Conservation (phyloP, 1,140 invertebrate genomes). For the Anagrus nilaparvatae region DNA sequence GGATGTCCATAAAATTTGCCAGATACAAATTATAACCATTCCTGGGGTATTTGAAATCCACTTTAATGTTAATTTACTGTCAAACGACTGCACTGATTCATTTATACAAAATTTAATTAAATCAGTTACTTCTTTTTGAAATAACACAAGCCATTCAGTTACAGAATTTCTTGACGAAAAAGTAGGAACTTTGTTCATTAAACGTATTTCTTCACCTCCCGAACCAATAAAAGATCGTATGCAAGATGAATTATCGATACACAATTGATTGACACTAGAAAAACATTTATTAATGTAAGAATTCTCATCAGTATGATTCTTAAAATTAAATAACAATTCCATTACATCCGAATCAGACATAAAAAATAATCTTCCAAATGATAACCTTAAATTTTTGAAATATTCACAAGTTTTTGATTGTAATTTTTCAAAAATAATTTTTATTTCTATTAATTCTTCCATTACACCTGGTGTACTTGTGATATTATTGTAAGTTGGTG, state of each 20-base stretch:
- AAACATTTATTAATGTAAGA: slow-evolving; percentile 56
- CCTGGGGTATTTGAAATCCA: slow-evolving; percentile 22
- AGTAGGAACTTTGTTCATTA: slow-evolving; percentile 40
- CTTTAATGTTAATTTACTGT: slow-evolving; percentile 12
- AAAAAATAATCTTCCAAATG: slow-evolving; percentile 81
- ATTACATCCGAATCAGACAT: slow-evolving; percentile 77
- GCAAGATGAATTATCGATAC: slow-evolving; percentile 40
- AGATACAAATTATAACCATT: slow-evolving; percentile 51
- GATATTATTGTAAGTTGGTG: slow-evolving; percentile 45
- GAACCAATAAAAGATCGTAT: slow-evolving; percentile 49
- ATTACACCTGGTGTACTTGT: slow-evolving; percentile 41
- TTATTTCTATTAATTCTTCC: slow-evolving; percentile 42
- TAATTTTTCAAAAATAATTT: slow-evolving; percentile 43
- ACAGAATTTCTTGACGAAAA: slow-evolving; percentile 40
- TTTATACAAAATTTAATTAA: slow-evolving; percentile 16
- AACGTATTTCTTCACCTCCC: slow-evolving; percentile 46
- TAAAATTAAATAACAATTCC: slow-evolving; percentile 60
- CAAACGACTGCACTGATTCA: slow-evolving; percentile 6
- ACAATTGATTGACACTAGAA: slow-evolving; percentile 31
- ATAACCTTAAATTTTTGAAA: slow-evolving; percentile 60
- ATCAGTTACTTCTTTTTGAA: slow-evolving; percentile 24
- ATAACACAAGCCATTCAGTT: slow-evolving; percentile 54
- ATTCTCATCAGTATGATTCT: slow-evolving; percentile 30
- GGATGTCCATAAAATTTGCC: slow-evolving; percentile 54
- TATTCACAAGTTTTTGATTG: slow-evolving; percentile 54